Conservation (phyloP, 2,113 vertebrate species). For the Myotis brandtii region DNA sequence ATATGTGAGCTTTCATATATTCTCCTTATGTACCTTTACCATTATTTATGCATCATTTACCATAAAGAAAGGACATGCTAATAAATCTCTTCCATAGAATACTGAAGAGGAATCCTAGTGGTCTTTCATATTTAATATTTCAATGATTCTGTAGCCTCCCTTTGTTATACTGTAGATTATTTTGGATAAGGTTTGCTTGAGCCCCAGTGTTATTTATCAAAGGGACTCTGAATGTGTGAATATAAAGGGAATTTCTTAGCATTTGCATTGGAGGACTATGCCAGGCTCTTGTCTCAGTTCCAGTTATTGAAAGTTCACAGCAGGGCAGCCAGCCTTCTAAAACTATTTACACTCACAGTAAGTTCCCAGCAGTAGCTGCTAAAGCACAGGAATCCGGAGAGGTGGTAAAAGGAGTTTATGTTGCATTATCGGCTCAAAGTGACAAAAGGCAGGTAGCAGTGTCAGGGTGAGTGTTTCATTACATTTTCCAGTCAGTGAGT, state of each 20-base stretch:
- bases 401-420: slow-evolving; percentile 47
- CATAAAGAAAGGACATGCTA: slow-evolving; percentile 76
- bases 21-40: slow-evolving; percentile 80
- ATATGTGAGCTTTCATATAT: slow-evolving; percentile 75
- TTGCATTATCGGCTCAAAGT: slow-evolving; percentile 59
- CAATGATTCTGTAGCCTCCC: slow-evolving; percentile 69
- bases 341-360: neutral
- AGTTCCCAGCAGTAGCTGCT: slow-evolving; percentile 28
- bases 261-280: neutral
- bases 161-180: slow-evolving; percentile 74
- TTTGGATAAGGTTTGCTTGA: slow-evolving; percentile 62
- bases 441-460: slow-evolving; percentile 65
- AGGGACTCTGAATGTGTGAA: neutral
- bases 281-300: slow-evolving; percentile 24
- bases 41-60: slow-evolving; percentile 85
- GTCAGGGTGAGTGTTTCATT: slow-evolving; percentile 70
- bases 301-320: slow-evolving; percentile 59
- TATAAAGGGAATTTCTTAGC: slow-evolving; percentile 22
- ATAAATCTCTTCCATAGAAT: slow-evolving; percentile 82
- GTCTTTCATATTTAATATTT: slow-evolving; percentile 81
- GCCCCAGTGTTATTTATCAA: slow-evolving; percentile 73
- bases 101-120: slow-evolving; percentile 69
- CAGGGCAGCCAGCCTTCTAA: slow-evolving; percentile 31
- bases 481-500: slow-evolving; percentile 62
- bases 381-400: neutral